Evolutionary conservation across 2,113 vertebrate species (phyloP).

Genomic region (Anser cygnoides): DNA sequence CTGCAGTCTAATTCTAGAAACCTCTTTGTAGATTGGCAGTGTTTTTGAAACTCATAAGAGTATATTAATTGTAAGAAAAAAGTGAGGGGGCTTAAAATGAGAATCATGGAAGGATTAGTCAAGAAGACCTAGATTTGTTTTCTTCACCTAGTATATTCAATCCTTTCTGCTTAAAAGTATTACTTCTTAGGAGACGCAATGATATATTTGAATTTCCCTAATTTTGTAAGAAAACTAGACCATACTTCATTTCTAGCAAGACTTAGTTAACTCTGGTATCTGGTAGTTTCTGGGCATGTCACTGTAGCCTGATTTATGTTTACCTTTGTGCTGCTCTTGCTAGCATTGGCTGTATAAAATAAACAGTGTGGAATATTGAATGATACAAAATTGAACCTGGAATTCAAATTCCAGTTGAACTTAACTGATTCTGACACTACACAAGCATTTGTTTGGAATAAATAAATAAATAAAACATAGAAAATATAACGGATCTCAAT

Average conservation of each 20-base stretch:
- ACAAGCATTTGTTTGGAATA: neutral
- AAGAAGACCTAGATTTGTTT: neutral
- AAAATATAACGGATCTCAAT: neutral
- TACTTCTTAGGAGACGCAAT: neutral
- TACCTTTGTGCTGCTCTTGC: neutral
- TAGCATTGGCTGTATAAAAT: neutral
- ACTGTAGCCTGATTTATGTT: neutral
- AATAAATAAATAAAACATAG: neutral
- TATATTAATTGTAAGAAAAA: neutral
- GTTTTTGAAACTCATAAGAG: neutral
- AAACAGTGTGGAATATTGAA: neutral
- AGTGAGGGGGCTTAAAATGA: neutral
- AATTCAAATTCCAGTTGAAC: neutral
- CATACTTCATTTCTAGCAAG: neutral
- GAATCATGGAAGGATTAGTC: neutral
- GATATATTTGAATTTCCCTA: neutral
- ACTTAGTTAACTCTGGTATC: neutral
- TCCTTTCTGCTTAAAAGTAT: neutral
- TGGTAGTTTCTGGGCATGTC: neutral
- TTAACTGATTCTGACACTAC: neutral
- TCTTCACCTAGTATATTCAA: neutral
- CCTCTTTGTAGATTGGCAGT: neutral
- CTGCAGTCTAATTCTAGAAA: neutral
- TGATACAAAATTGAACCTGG: neutral
- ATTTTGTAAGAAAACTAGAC: neutral